Evolutionary conservation across 2,797 vertebrate species (phyloP).

Genomic region (Borostomias antarcticus): DNA sequence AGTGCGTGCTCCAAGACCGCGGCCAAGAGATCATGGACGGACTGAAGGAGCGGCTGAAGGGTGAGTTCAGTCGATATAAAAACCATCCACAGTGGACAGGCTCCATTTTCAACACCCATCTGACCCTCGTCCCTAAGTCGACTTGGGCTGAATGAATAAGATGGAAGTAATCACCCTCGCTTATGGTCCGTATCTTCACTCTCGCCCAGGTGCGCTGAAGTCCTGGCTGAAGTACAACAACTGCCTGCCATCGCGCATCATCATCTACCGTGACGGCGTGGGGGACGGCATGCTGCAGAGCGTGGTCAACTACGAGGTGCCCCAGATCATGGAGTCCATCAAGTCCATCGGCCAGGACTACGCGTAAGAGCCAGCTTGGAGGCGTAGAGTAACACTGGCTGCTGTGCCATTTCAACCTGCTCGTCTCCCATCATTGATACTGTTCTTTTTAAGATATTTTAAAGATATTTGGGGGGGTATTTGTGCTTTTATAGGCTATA

Average conservation of each 20-base stretch:
- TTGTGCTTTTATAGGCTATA: no score
- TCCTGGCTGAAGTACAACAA: slow-evolving; percentile 84
- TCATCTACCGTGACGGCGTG: slow-evolving; percentile 94
- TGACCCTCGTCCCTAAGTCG: no score
- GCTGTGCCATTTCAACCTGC: no score
- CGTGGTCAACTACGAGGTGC: slow-evolving; percentile 88
- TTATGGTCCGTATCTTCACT: no score
- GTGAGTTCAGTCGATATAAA: slow-evolving; percentile 54
- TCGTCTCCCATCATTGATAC: no score
- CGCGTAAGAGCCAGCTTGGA: slow-evolving; percentile 79
- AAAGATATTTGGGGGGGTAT: no score
- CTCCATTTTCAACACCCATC: not conserved
- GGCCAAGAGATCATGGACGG: slow-evolving; percentile 96
- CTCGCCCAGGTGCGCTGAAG: slow-evolving; percentile 86
- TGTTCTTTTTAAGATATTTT: no score
- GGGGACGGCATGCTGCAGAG: slow-evolving; percentile 92
- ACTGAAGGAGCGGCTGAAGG: slow-evolving; percentile 85
- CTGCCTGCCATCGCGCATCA: slow-evolving; percentile 87
- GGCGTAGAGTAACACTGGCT: no score
- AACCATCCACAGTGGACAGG: not conserved
- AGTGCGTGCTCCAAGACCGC: slow-evolving; percentile 88
- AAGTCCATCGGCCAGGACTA: slow-evolving; percentile 83
- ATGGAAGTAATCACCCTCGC: no score
- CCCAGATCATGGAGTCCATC: slow-evolving; percentile 89
- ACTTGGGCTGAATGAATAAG: no score